phyloP scores from a whole-genome alignment of 1,140 invertebrate species.

The Uloborus diversus region DNA sequence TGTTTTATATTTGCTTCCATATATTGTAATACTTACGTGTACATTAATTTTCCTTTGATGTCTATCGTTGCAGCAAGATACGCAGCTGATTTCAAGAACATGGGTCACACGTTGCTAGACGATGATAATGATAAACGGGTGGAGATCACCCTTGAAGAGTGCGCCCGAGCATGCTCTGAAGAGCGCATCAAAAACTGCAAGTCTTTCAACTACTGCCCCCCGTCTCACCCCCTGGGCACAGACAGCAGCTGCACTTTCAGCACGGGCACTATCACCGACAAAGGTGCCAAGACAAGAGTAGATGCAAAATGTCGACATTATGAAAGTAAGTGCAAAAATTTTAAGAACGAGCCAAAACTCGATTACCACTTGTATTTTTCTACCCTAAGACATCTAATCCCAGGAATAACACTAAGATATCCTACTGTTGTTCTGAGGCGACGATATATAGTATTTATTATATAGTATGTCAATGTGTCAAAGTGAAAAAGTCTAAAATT shows the following conservation, averaged over 20 bases:
- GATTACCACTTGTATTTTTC: not conserved
- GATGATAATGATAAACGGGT: not conserved
- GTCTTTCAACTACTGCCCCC: slow-evolving; percentile 42
- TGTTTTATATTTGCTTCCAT: too few species aligned
- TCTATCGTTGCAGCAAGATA: slow-evolving; percentile 32
- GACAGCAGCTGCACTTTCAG: slow-evolving; percentile 25
- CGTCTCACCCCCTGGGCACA: not conserved
- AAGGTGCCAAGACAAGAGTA: not conserved
- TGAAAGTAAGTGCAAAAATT: slow-evolving; percentile 25
- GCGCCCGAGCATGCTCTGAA: slow-evolving; percentile 36
- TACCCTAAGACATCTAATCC: too few species aligned
- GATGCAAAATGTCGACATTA: slow-evolving; percentile 15
- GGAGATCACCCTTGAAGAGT: slow-evolving; percentile 12
- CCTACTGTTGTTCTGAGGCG: too few species aligned
- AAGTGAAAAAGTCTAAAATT: not conserved
- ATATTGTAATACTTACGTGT: too few species aligned
- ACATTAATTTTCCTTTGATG: too few species aligned
- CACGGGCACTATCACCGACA: not conserved
- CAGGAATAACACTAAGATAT: too few species aligned
- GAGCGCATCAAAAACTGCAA: slow-evolving; percentile 28
- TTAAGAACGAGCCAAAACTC: not conserved
- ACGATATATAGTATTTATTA: not conserved
- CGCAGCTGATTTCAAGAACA: slow-evolving; percentile 23
- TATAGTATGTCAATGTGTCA: not conserved
- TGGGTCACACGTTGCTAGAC: slow-evolving; percentile 22